Percentiles rank a stretch among this genome's conserved stretches.
Conservation (phyloP, 2,113 vertebrate species). For the Puntigrus tetrazona region DNA sequence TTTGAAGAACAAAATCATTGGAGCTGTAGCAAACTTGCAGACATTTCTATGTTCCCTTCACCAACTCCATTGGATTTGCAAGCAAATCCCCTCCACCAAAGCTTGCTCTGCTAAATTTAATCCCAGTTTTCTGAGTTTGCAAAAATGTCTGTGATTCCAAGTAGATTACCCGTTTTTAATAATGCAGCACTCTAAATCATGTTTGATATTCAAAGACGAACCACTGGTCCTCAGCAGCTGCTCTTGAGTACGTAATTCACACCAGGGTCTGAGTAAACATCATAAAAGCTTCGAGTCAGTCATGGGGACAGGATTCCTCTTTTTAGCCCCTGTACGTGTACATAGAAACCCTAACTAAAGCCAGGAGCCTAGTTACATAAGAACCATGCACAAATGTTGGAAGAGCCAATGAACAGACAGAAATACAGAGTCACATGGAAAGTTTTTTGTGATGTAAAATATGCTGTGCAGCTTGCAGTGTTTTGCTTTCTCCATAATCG, state of each 20-base stretch:
- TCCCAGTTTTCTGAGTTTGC: conserved; percentile 15
- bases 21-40: not conserved
- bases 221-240: not conserved
- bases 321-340: not conserved
- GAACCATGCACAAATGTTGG: conserved; percentile 6
- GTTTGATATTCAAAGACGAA: not conserved
- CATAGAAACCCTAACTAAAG: conserved; percentile 14
- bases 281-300: not conserved
- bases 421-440: not conserved
- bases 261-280: conserved; percentile 4
- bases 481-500: not conserved
- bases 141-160: not conserved
- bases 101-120: not conserved
- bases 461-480: not conserved
- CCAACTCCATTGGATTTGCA: conserved; percentile 3
- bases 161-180: conserved; percentile 12
- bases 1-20: not conserved
- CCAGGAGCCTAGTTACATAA: conserved; percentile 51
- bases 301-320: not conserved
- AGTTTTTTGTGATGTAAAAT: not conserved
- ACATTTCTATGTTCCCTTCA: not conserved
- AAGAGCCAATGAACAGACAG: not conserved
- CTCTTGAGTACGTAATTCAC: not conserved
- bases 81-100: conserved; percentile 1
- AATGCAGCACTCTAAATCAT: not conserved